Conservation (phyloP, 2,113 vertebrate species). For the Coryphaenoides rupestris region DNA sequence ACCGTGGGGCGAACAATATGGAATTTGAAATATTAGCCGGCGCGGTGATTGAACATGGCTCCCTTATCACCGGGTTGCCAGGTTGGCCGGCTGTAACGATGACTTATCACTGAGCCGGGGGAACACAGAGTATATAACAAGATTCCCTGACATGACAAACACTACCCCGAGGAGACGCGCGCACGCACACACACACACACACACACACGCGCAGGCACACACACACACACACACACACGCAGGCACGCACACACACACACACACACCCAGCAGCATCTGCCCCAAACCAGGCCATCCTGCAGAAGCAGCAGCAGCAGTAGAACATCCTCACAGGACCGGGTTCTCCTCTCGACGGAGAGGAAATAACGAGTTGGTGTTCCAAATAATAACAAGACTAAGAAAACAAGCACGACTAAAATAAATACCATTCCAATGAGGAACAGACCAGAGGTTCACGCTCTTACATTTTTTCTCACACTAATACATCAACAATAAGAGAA, state of each 20-base stretch:
- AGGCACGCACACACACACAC: too few relatives aligned
- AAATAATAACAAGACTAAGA: conserved; percentile 20
- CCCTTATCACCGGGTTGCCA: conserved; percentile 79
- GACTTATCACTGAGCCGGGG: conserved; percentile 73
- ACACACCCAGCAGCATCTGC: conserved; percentile 45
- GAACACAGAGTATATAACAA: conserved; percentile 76
- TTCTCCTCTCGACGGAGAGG: conserved; percentile 24
- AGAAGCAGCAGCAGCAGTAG: conserved; percentile 33
- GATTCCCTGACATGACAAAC: conserved; percentile 75
- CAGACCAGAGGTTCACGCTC: not conserved
- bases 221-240: too few relatives aligned
- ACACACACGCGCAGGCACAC: too few relatives aligned
- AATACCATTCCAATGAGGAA: too few relatives aligned
- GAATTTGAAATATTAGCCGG: conserved; percentile 78
- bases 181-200: conserved; percentile 8
- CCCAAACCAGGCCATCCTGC: conserved; percentile 61
- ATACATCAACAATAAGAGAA: too few relatives aligned
- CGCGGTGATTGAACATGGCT: conserved; percentile 76
- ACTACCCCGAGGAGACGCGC: conserved; percentile 67
- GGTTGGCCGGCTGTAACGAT: conserved; percentile 75
- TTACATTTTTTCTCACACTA: too few relatives aligned
- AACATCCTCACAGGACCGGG: conserved; percentile 48
- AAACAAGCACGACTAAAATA: too few relatives aligned
- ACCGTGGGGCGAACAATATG: conserved; percentile 73
- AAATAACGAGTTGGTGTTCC: conserved; percentile 27